Evolutionary conservation across 2,113 vertebrate species (phyloP).

Genomic region (Sorex araneus): DNA sequence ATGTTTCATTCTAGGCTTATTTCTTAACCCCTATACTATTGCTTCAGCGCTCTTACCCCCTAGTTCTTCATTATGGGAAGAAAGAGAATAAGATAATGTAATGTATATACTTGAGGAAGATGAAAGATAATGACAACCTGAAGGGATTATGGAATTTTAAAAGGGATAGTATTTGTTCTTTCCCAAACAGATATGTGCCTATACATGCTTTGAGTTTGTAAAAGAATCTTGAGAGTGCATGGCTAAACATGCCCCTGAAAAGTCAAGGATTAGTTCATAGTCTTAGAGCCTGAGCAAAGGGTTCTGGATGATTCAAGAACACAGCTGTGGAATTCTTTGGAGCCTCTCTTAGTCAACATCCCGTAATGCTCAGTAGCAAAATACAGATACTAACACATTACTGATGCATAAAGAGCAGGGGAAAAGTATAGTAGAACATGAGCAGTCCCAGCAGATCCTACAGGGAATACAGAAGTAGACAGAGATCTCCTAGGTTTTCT

Average conservation of each 20-base stretch:
- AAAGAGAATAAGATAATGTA: not conserved
- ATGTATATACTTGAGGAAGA: conserved; percentile 31
- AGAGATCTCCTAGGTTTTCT: not conserved
- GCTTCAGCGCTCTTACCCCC: not conserved
- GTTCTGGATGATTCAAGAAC: not conserved
- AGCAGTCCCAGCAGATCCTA: not conserved
- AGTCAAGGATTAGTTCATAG: not conserved
- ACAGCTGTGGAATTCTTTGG: not conserved
- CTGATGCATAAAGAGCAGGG: not conserved
- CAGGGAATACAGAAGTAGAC: not conserved
- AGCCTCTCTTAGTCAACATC: not conserved
- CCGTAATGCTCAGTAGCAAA: conserved; percentile 4
- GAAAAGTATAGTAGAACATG: not conserved
- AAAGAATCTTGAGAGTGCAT: not conserved
- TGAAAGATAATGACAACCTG: not conserved
- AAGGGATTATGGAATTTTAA: conserved; percentile 45
- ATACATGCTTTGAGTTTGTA: not conserved
- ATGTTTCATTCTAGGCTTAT: no score
- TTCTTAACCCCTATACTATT: no score
- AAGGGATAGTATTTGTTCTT: not conserved
- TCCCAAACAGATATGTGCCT: not conserved
- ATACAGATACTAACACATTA: not conserved
- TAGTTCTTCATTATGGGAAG: not conserved
- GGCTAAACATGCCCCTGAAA: not conserved
- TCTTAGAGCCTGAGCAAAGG: not conserved